Percentiles rank a stretch among this genome's conserved stretches.
phyloP scores from a whole-genome alignment of 2,797 vertebrate genomes.

The Sebastes melanostomus region DNA sequence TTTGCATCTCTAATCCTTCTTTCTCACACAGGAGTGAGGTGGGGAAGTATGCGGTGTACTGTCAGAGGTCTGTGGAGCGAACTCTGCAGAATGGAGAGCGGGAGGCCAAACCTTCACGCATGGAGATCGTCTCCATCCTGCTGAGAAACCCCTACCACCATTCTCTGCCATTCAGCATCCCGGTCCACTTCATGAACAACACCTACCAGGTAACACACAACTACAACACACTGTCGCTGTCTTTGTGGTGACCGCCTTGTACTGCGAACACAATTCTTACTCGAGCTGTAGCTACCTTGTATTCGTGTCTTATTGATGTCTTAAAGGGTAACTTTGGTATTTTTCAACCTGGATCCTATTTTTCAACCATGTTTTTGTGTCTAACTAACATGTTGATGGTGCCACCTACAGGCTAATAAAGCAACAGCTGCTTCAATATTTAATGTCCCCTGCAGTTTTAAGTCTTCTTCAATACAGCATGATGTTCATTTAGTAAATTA shows the following conservation, averaged over 20 bases:
- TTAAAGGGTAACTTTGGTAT: too few species aligned
- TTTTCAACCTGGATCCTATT: too few species aligned
- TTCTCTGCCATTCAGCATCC: slow-evolving; percentile 96
- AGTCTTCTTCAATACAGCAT: too few species aligned
- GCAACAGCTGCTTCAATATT: background rate
- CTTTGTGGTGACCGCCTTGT: background rate
- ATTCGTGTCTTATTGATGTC: background rate
- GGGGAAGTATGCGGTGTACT: slow-evolving; percentile 95
- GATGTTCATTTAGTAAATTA: too few species aligned
- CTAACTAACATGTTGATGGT: background rate
- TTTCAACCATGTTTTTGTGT: too few species aligned
- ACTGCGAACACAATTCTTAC: background rate
- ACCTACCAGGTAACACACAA: slow-evolving; percentile 90
- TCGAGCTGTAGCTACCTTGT: background rate
- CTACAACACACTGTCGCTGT: background rate
- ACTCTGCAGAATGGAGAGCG: slow-evolving; percentile 90
- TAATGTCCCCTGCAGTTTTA: background rate
- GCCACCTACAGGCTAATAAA: background rate
- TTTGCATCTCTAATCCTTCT: background rate
- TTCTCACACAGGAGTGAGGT: slow-evolving; percentile 85
- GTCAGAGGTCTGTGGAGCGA: slow-evolving; percentile 91
- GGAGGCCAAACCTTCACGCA: slow-evolving; percentile 92
- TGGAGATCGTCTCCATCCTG: slow-evolving; percentile 96
- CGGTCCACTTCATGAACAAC: slow-evolving; percentile 94
- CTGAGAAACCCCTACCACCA: slow-evolving; percentile 97